phyloP scores from a whole-genome alignment of 1,140 invertebrate species.

The Holcopasites calliopsidis region DNA sequence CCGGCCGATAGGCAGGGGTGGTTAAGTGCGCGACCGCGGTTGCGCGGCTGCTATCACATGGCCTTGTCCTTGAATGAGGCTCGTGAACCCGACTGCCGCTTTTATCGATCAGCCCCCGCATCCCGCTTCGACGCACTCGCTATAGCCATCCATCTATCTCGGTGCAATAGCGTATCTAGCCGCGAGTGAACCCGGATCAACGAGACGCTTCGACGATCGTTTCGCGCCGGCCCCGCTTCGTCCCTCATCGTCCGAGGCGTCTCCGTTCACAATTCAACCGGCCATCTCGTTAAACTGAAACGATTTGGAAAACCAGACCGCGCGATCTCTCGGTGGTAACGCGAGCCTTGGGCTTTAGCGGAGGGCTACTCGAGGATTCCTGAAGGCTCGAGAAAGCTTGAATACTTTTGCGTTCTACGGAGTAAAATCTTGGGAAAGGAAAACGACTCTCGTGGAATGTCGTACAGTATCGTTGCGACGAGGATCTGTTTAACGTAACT shows the following conservation, averaged over 20 bases:
- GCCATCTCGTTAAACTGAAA: not conserved
- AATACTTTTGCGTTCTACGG: too few relatives aligned
- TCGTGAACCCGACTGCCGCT: conserved; percentile 78
- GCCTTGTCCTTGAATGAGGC: conserved; percentile 81
- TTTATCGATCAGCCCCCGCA: conserved; percentile 80
- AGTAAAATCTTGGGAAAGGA: too few relatives aligned
- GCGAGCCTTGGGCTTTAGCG: not conserved
- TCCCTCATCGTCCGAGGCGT: not conserved
- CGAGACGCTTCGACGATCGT: not conserved
- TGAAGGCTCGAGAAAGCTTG: too few relatives aligned
- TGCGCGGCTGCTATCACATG: conserved; percentile 79
- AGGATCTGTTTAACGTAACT: too few relatives aligned
- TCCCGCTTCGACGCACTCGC: conserved; percentile 76
- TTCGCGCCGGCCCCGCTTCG: not conserved
- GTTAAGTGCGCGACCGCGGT: conserved; percentile 73
- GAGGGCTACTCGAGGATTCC: too few relatives aligned
- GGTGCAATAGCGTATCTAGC: conserved; percentile 74
- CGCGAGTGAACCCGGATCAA: conserved; percentile 43
- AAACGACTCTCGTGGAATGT: too few relatives aligned
- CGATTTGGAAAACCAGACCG: not conserved
- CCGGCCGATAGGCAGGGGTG: conserved; percentile 70
- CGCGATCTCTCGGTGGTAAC: not conserved
- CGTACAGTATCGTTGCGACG: too few relatives aligned
- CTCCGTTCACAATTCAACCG: not conserved
- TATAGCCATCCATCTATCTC: conserved; percentile 75